phyloP scores from a whole-genome alignment of 2,888 invertebrate genomes.

The Tachina lurida region DNA sequence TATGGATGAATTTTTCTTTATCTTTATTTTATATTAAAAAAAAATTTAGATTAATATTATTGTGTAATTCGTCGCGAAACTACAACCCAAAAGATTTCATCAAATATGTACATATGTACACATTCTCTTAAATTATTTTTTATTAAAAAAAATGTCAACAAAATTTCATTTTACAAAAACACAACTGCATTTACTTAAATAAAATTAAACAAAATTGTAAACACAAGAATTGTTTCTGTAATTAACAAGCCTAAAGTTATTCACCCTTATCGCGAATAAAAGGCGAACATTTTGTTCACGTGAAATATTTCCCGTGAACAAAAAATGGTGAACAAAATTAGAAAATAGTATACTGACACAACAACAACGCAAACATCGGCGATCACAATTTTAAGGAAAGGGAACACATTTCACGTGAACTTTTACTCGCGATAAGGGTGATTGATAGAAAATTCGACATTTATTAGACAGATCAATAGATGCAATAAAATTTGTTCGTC shows the following conservation, averaged over 20 bases:
- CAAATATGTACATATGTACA: constrained; percentile 20
- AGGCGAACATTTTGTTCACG: too few species aligned
- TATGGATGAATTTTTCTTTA: constrained; percentile 44
- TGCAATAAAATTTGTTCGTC: too few species aligned
- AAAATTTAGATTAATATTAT: constrained; percentile 37
- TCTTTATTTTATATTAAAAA: constrained; percentile 17
- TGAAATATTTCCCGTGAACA: too few species aligned
- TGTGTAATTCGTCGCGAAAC: constrained; percentile 41
- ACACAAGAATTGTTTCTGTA: constrained; percentile 21
- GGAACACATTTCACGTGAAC: too few species aligned
- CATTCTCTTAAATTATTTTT: constrained; percentile 36
- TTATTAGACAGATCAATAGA: too few species aligned
- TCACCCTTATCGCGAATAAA: too few species aligned
- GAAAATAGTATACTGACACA: too few species aligned
- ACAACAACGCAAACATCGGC: too few species aligned
- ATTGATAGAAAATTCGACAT: too few species aligned
- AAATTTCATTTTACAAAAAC: constrained; percentile 52
- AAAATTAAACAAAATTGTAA: constrained; percentile 65
- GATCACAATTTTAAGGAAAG: too few species aligned
- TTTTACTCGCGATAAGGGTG: too few species aligned
- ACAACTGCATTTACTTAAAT: constrained; percentile 68
- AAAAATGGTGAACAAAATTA: too few species aligned
- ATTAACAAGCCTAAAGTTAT: neutral
- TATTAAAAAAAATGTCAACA: constrained; percentile 33
- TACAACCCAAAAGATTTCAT: constrained; percentile 19